Evolutionary conservation across 1,140 invertebrate genomes (phyloP), one percentile per base, ranked within the genome.

Genomic region (Oreohelix idahoensis): DNA sequence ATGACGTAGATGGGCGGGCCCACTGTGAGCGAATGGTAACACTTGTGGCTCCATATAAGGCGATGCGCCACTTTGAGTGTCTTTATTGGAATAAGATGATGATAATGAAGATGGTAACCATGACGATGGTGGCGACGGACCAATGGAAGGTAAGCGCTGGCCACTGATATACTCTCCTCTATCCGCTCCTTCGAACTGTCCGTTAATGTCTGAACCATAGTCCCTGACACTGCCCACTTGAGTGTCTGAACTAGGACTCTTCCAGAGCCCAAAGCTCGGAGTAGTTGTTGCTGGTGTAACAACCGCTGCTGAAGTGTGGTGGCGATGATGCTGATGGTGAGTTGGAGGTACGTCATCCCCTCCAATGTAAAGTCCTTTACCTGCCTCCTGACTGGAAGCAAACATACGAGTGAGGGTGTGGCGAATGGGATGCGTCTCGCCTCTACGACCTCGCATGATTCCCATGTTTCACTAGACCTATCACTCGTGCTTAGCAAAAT

Each of bases 291-390:
- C 15, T 26, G 45, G 8, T 1, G 20, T 38, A 26, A 0, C 63
- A 53, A 23, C 63, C 8, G 63, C 0, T 5, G 38, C 39, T 10
- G 71, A 20, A 23, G 39, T 36, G 39, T 58, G 77, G 38, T 74
- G 71, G 39, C 4, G 77, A 15, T 35, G 51, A 23, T 42, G 77
- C 38, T 63, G 51, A 53, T 79, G 35, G 26, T 70, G 29, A 1
- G 79, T 36, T 58, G 74, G 75, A n/a, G 32, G 45, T 26, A 39
- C 15, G 32, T 69, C 53, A n/a, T 69, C 26, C 1, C 77, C 77
- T 45, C 79, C 42, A 49, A 74, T 76, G 77, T 63, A 79, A 2
- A 36, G 29, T 2, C 71, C 81, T 39, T 70, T 49, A 63, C 58
- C 58, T 17, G 23, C 32, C 1, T 79, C 77, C 17, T 42, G 51